Evolutionary conservation across 2,113 vertebrate species (phyloP).

Genomic region (Brachyhypopomus gauderio): DNA sequence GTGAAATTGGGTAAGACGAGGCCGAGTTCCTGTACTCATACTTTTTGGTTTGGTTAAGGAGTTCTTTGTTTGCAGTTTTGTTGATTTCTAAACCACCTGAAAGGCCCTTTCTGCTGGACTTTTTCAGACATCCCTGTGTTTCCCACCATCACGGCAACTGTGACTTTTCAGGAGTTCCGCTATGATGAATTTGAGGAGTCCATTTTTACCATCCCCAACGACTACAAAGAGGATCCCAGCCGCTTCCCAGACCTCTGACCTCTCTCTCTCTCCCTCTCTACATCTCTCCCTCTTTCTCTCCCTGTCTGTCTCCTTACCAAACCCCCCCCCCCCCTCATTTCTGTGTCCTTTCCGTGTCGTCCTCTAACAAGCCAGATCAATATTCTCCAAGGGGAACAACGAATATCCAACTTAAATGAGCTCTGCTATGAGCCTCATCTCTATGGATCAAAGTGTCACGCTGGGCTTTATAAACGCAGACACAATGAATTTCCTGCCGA

Average conservation of each 20-base stretch:
- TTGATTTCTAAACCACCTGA: too few relatives aligned
- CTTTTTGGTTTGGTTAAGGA: too few relatives aligned
- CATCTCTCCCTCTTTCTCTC: not conserved
- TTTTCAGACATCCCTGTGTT: conserved; percentile 93
- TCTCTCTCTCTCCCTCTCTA: not conserved
- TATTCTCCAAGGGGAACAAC: not conserved
- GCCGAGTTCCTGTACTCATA: too few relatives aligned
- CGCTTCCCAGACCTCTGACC: conserved; percentile 94
- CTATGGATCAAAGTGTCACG: not conserved
- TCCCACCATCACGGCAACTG: conserved; percentile 98
- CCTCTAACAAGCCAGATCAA: not conserved
- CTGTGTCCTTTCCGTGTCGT: not conserved
- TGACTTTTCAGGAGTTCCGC: conserved; percentile 98
- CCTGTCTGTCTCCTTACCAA: not conserved
- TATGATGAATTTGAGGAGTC: conserved; percentile 88
- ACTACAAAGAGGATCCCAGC: conserved; percentile 97
- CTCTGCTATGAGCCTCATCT: not conserved
- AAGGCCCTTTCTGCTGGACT: not conserved
- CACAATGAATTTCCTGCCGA: not conserved
- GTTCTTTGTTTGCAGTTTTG: too few relatives aligned
- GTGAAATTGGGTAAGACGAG: conserved; percentile 89
- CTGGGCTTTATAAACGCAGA: not conserved
- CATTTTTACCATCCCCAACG: conserved; percentile 91
- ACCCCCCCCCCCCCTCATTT: not conserved
- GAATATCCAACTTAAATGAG: not conserved